A percentile compares a stretch with the other conserved stretches of the same genome.
phyloP scores from a whole-genome alignment of 2,888 invertebrate species.

The Ormyrus rosae region DNA sequence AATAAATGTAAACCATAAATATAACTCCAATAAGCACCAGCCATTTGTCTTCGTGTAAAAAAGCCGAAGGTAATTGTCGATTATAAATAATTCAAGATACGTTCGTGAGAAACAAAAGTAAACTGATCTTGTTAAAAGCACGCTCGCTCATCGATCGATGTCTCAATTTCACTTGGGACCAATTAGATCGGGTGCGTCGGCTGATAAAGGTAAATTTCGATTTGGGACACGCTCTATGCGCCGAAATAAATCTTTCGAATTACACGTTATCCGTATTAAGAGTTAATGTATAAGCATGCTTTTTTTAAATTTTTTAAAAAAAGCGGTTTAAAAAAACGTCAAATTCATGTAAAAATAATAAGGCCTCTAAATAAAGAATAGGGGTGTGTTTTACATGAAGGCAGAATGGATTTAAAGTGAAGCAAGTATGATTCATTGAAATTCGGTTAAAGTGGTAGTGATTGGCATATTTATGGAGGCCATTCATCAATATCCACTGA shows the following conservation, averaged over 20 bases:
- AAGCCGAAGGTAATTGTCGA: not conserved
- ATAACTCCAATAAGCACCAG: too few relatives aligned
- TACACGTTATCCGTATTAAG: not conserved
- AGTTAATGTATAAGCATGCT: not conserved
- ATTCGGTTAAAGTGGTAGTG: not conserved
- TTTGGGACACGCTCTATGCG: slow-evolving; percentile 26
- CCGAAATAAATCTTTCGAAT: slow-evolving; percentile 35
- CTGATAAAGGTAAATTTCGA: slow-evolving; percentile 38
- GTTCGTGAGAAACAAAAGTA: slow-evolving; percentile 44
- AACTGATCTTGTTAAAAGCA: slow-evolving; percentile 26
- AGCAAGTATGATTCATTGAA: slow-evolving; percentile 12
- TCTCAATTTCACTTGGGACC: slow-evolving; percentile 43
- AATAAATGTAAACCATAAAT: too few relatives aligned
- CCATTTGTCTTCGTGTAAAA: too few relatives aligned
- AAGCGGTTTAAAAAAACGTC: not conserved
- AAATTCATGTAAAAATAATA: too few relatives aligned
- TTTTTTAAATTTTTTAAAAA: not conserved
- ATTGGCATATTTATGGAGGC: slow-evolving; percentile 32
- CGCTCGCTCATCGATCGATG: slow-evolving; percentile 29
- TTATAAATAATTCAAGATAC: slow-evolving; percentile 21
- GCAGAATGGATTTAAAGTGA: not conserved
- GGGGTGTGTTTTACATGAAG: not conserved
- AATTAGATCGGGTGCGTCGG: slow-evolving; percentile 39
- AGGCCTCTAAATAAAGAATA: too few relatives aligned
- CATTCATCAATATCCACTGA: slow-evolving; percentile 15